Conservation (phyloP, 2,888 invertebrate genomes). For the Drosophila quinaria region DNA sequence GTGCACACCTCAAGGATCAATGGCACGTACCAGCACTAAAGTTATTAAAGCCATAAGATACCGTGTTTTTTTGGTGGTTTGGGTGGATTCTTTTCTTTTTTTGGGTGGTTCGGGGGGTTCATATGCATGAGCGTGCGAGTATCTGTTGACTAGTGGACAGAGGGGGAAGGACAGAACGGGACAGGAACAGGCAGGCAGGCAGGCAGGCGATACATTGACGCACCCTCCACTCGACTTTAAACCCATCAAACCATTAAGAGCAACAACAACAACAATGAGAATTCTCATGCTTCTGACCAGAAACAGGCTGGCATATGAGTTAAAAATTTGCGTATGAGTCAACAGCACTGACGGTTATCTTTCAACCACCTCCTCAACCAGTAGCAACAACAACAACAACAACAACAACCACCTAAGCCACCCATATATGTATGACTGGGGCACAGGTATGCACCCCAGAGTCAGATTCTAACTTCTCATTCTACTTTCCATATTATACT, state of each 20-base stretch:
- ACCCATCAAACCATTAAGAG: slow-evolving; percentile 77
- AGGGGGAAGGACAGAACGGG: not conserved
- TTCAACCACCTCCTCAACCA: slow-evolving; percentile 56
- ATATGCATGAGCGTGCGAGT: slow-evolving; percentile 60
- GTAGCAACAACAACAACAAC: not conserved
- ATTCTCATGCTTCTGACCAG: slow-evolving; percentile 22
- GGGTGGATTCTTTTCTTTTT: not conserved
- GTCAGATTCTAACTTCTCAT: slow-evolving; percentile 19
- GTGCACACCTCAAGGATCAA: slow-evolving; percentile 69
- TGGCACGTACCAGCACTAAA: slow-evolving; percentile 79
- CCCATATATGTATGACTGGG: slow-evolving; percentile 24
- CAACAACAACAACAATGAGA: slow-evolving; percentile 33
- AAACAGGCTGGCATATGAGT: slow-evolving; percentile 62
- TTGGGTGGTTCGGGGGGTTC: slow-evolving; percentile 43
- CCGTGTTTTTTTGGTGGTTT: slow-evolving; percentile 31
- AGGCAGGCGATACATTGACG: slow-evolving; percentile 65
- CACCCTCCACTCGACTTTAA: slow-evolving; percentile 72
- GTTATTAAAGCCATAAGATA: slow-evolving; percentile 77
- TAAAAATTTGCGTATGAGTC: slow-evolving; percentile 79
- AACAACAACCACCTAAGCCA: slow-evolving; percentile 10
- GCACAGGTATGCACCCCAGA: slow-evolving; percentile 64
- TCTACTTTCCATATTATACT: slow-evolving; percentile 37
- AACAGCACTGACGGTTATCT: slow-evolving; percentile 68
- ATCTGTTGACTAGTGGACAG: slow-evolving; percentile 7
- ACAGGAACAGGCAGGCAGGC: slow-evolving; percentile 27